phyloP scores from a whole-genome alignment of 2,797 vertebrate species.

The Spea hammondii region DNA sequence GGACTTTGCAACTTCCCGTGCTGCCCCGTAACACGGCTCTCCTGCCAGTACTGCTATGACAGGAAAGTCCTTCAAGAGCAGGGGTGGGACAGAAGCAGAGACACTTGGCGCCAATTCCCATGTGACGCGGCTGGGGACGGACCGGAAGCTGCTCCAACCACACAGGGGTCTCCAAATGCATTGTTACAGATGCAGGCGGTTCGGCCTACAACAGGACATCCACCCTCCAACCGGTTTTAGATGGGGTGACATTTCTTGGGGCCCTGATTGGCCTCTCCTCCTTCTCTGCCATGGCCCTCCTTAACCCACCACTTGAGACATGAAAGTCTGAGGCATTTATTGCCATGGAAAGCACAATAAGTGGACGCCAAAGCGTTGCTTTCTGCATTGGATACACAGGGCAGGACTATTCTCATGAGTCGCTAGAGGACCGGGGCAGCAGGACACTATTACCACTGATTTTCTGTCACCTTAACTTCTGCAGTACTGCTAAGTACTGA shows the following conservation, averaged over 20 bases:
- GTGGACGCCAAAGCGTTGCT: conserved; percentile 44
- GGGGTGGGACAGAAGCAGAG: conserved; percentile 29
- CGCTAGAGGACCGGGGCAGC: conserved; percentile 7
- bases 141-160: conserved; percentile 3
- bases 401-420: conserved; percentile 25
- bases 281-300: not conserved
- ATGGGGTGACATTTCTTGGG: conserved; percentile 1
- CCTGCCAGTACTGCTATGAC: conserved; percentile 9
- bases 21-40: conserved; percentile 22
- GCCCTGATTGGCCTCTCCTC: not conserved
- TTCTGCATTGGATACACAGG: conserved; percentile 34
- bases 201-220: not conserved
- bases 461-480: conserved; percentile 5
- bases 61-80: conserved; percentile 6
- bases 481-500: conserved; percentile 16
- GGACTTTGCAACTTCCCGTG: conserved; percentile 44
- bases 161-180: conserved; percentile 20
- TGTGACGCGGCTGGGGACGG: conserved; percentile 13
- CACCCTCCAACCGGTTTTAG: not conserved
- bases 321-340: conserved; percentile 2
- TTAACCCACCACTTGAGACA: conserved; percentile 6
- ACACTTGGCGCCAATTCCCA: conserved; percentile 26
- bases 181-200: conserved; percentile 2
- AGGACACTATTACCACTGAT: conserved; percentile 8
- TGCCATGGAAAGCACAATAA: conserved; percentile 45